Evolutionary conservation across 2,797 vertebrate species (phyloP), one percentile per base, ranked within the genome.

Genomic region (Moxostoma hubbsi): DNA sequence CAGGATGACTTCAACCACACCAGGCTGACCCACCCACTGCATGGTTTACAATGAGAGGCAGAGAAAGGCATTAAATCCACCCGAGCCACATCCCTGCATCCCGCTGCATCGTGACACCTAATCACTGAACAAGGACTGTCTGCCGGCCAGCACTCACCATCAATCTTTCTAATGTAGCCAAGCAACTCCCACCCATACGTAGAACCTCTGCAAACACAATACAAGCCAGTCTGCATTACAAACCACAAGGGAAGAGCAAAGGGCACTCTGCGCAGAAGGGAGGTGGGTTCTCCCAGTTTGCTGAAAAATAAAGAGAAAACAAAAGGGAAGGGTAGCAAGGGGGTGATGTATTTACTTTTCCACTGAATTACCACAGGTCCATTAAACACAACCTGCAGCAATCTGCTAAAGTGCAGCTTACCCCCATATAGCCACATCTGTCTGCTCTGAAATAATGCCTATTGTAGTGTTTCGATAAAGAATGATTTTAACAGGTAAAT

Each of bases 311-410:
- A 79, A 84, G 49, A 47, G 54, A 24, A 58, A 72, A 64, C 11
- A 57, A 70, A 79, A 82, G 67, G 70, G 67, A 79, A 74, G 64
- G 82, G 71, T 74, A 85, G 54, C 71, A 16, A 71, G 36, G 90
- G 89, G 92, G 88, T 91, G 89, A 94, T 95, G 93, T 93, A 89
- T 88, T 89, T 89, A 80, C 91, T 90, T 90, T 91, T 90, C 90
- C 90, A 89, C 90, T 90, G 93, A 94, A 95, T 96, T 96, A 93
- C 92, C 92, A 92, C 93, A 93, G 95, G 93, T 86, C 94, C 94
- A 96, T 98, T 97, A 95, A 96, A 93, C 94, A 93, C 96, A 95
- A 96, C 95, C 94, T 95, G 93, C 88, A 91, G 89, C 93, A 94
- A 93, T 93, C 93, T 84, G 88, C 76, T 88, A 87, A 94, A 92